These are phyloP conservation scores for Colletes latitarsis DNA, from an alignment of 1,140 invertebrate species.

Conservation along the genomic window DNA sequence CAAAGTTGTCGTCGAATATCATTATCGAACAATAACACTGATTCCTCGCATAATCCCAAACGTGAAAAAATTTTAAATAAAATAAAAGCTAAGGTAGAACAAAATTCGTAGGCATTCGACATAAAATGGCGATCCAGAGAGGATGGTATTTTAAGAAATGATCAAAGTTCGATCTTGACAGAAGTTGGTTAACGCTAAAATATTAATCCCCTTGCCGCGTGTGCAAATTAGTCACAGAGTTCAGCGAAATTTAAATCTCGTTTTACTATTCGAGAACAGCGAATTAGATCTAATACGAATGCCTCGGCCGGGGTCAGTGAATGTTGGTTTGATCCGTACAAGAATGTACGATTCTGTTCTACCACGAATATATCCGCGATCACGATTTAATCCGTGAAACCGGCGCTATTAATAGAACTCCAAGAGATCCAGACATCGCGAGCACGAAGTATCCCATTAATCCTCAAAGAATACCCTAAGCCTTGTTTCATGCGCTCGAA, in stretches of 20 bases:
- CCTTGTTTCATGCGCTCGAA: neutral
- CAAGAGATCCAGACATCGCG: constrained; percentile 2
- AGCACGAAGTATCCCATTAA: constrained; percentile 10
- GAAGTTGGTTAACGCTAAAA: too few species aligned
- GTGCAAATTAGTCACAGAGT: too few species aligned
- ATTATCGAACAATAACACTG: neutral
- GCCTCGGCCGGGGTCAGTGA: neutral
- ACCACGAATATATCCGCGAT: constrained; percentile 5
- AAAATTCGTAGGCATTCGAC: too few species aligned
- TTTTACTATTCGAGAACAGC: neutral
- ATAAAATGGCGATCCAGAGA: too few species aligned
- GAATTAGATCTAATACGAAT: constrained; percentile 1
- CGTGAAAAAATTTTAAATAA: too few species aligned
- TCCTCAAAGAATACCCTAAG: neutral
- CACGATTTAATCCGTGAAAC: constrained; percentile 28
- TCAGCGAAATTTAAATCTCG: constrained; percentile 1
- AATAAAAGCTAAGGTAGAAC: too few species aligned
- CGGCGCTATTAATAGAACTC: constrained; percentile 36
- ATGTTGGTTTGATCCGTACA: neutral
- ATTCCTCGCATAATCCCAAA: neutral
- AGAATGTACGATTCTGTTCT: constrained; percentile 2
- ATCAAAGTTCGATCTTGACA: too few species aligned
- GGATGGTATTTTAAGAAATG: too few species aligned
- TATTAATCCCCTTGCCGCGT: too few species aligned
- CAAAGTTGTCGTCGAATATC: neutral